Base-by-base conservation (phyloP, 2,113 vertebrate species). In the Oncorhynchus mykiss region DNA sequence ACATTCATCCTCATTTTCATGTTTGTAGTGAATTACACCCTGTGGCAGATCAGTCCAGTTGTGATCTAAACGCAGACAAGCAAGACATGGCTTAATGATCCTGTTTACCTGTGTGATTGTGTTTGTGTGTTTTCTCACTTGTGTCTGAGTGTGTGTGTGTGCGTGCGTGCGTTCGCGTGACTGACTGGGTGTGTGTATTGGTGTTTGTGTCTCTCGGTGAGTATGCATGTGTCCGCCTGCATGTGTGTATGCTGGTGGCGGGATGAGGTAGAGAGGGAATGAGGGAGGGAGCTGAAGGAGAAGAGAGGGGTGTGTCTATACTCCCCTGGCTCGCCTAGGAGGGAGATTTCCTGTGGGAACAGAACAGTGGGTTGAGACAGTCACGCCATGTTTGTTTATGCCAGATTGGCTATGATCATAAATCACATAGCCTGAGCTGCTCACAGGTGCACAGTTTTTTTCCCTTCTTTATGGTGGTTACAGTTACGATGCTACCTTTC, bases 301-400 rank as follows among this genome's bases (percentile, higher is more conserved):
- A 72, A 7, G 54, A 57, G 51, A 72, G 25, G 54, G 70, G 74
- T 66, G 72, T 70, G 73, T 67, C 51, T 54, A 54, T 18, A 54
- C 51, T 54, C 51, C 7, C 54, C 6, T 57, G 48, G 48, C 16
- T 57, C 27, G n/a, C 22, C 12, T 27, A 12, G 20, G 31, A 57
- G 24, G 22, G 16, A 62, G 76, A 48, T 76, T 57, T 59, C 76
- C 51, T 48, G 64, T 77, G 72, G 64, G 34, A 71, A 73, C 13
- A 72, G 12, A 78, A 34, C 25, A 72, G 81, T 34, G 64, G 62
- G 16, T 59, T 76, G 72, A n/a, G 5, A 70, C 60, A 72, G 78
- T 75, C 84, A 54, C 75, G 29, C 86, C 86, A 27, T 88, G 91
- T 84, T 80, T 78, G 79, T 73, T 86, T 88, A 78, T 60, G 86